Conservation (phyloP, 2,113 vertebrate species). For the Podarcis muralis region DNA sequence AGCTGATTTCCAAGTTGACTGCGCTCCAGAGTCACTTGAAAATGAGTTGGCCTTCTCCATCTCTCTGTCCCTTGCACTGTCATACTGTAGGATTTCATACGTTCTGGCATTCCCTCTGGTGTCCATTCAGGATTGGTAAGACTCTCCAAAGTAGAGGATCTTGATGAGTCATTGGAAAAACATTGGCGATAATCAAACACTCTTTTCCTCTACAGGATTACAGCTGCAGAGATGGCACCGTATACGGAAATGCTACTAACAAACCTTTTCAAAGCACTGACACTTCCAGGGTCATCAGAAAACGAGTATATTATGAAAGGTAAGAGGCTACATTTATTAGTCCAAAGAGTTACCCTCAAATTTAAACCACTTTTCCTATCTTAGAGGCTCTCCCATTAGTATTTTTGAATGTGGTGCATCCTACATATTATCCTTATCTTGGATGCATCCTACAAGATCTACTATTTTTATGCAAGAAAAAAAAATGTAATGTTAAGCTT, state of each 20-base stretch:
- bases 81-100: not conserved
- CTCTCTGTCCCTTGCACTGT: not conserved
- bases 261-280: constrained; percentile 94
- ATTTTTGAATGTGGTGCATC: not conserved
- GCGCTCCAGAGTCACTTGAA: not conserved
- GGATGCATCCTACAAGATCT: not conserved
- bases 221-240: constrained; percentile 88
- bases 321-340: constrained; percentile 57
- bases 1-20: not conserved
- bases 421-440: too few relatives aligned
- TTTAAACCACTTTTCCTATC: not conserved
- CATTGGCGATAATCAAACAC: not conserved
- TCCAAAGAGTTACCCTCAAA: not conserved
- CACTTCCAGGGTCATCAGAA: constrained; percentile 93
- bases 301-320: constrained; percentile 99
- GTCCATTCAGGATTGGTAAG: not conserved
- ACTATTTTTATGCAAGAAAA: not conserved
- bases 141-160: not conserved
- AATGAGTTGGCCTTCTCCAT: not conserved
- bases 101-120: not conserved
- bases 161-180: not conserved
- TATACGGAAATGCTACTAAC: constrained; percentile 94
- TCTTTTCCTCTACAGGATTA: constrained; percentile 83
- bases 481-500: constrained; percentile 24
- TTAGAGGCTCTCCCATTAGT: not conserved